Base-by-base conservation (phyloP, 2,888 invertebrate species). In the Steinernema hermaphroditum region DNA sequence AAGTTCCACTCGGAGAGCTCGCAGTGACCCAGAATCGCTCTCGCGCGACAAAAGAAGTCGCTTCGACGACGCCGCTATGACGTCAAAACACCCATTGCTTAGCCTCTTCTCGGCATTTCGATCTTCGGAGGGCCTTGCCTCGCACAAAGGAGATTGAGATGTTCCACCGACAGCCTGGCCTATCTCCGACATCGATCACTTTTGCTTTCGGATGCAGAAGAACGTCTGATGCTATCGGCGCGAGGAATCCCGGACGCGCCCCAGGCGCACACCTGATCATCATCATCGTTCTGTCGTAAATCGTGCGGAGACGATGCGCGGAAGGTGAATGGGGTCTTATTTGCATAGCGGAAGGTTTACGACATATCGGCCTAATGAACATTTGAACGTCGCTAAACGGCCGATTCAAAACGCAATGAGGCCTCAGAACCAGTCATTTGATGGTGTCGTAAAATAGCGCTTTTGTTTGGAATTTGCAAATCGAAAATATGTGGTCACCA, bases 11-110 rank as follows among this genome's bases (percentile, higher is more conserved):
- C 50, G 12, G 50, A 37, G 12, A 24, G 50, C 24, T 50, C 50
- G 50, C 24, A 24, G 32, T 62, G 62, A 62, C 62, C 62, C 62
- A 62, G 62, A 62, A 62, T 62, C 62, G 62, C 62, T 29, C 32
- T 27, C 34, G 62, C 62, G 24, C 24, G 62, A 62, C 62, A 32
- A 62, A 62, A n/a, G 19, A 62, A n/a, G 24, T 22, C 22, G 24
- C 6, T 22, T 54, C 27, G 62, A 34, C 34, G 62, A 62, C 16
- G 27, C 62, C 9, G 43, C 43, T 22, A 54, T 62, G 62, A 62
- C 62, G 62, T 62, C 27, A 62, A 62, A 62, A 62, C 62, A 62
- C 34, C 16, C 29, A 29, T 14, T 62, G 32, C 32, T 62, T 16
- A 12, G 8, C 29, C 32, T 32, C 9, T 9, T 34, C 46, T 46